Percentiles rank a stretch among this genome's conserved stretches.
phyloP scores from a whole-genome alignment of 2,888 invertebrate genomes.

The Chydorus sphaericus region DNA sequence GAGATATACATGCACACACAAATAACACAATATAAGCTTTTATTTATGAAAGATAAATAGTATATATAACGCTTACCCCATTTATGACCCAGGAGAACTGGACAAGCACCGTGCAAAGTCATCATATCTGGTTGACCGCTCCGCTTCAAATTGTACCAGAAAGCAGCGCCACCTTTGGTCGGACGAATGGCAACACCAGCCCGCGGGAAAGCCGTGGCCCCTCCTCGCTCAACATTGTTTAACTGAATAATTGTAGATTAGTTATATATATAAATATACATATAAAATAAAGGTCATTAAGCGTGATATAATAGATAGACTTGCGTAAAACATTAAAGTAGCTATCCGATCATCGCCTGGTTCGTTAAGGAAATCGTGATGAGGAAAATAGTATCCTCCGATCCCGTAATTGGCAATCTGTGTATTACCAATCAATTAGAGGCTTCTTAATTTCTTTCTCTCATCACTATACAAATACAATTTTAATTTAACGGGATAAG shows the following conservation, averaged over 20 bases:
- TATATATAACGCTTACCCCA: conserved; percentile 29
- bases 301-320: too few species aligned
- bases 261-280: too few species aligned
- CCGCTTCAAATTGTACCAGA: conserved; percentile 32
- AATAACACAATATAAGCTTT: not conserved
- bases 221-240: conserved; percentile 23
- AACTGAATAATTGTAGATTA: conserved; percentile 15
- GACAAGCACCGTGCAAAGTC: conserved; percentile 36
- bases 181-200: conserved; percentile 24
- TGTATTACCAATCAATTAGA: not conserved
- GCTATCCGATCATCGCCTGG: conserved; percentile 22
- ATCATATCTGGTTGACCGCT: conserved; percentile 29
- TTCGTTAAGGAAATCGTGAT: conserved; percentile 23
- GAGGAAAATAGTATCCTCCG: conserved; percentile 33
- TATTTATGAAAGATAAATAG: too few species aligned
- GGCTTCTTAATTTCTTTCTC: too few species aligned
- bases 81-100: conserved; percentile 32
- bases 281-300: too few species aligned
- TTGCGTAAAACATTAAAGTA: conserved; percentile 25
- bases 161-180: conserved; percentile 28
- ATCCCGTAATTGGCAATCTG: conserved; percentile 33
- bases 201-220: conserved; percentile 25
- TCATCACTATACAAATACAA: too few species aligned
- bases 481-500: too few species aligned
- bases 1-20: not conserved